Conservation (phyloP, 2,113 vertebrate species). For the Dromaius novaehollandiae region DNA sequence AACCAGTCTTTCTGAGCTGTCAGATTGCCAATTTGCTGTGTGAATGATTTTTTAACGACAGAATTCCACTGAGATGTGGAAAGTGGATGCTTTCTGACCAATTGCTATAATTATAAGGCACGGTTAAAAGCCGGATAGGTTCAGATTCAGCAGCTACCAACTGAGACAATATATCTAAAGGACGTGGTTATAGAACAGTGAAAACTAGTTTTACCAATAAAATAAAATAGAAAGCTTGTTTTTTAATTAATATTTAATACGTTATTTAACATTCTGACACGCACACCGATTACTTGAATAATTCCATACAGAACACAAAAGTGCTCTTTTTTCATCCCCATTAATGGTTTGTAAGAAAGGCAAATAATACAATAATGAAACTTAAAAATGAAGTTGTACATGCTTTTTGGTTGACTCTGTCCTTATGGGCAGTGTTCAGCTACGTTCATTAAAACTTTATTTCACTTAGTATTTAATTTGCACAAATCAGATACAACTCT, state of each 20-base stretch:
- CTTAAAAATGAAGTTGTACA: background rate
- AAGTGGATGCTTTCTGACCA: background rate
- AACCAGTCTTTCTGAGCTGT: slow-evolving; percentile 9
- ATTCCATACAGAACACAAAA: background rate
- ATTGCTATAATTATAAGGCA: slow-evolving; percentile 26
- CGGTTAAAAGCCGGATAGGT: background rate
- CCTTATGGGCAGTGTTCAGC: background rate
- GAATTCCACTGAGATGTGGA: background rate
- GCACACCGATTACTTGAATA: background rate
- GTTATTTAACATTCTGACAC: background rate
- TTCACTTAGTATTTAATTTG: background rate
- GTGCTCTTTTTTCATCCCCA: background rate
- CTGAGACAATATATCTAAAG: background rate
- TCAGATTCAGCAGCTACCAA: background rate
- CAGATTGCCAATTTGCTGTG: slow-evolving; percentile 36
- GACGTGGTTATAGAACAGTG: background rate
- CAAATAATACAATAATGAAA: background rate
- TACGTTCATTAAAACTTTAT: background rate
- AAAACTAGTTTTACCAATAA: background rate
- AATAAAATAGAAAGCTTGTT: background rate
- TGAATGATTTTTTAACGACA: slow-evolving; percentile 29
- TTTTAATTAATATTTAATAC: background rate
- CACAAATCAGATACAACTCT: background rate
- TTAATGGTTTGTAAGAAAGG: background rate
- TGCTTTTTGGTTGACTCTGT: background rate